Evolutionary conservation across 2,888 invertebrate species (phyloP), one percentile per base, ranked within the genome.

Genomic region (Mystacides longicornis): DNA sequence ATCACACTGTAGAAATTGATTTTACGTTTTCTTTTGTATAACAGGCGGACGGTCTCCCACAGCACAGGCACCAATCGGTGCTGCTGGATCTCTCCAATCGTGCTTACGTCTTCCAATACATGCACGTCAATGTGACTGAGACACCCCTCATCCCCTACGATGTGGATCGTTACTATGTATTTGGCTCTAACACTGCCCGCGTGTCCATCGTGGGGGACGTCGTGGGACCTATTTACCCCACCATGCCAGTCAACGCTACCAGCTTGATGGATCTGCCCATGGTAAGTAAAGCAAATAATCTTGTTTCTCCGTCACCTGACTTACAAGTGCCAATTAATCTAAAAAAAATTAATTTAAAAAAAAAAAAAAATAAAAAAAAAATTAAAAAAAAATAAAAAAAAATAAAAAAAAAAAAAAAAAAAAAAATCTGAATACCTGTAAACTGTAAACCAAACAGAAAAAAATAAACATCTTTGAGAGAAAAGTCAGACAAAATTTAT

Each of bases 61-160:
- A 96, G 66, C 82, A 89, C 71, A 83, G 93, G 0, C 96, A 98
- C 76, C 93, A 96, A 63, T 90, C 96, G 0, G 83, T 93, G 48
- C 78, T 97, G 1, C 75, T 97, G 9, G 96, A 97, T 78, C 79
- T 98, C 56, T 94, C 93, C 61, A 94, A 89, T 72, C 83, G 92
- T 33, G 93, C 93, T 1, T 90, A 90, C 71, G 86, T 91, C 51
- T 87, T 95, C 74, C 94, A 95, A 65, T 94, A 95, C 70, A 87
- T 97, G 85, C 93, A 96, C 72, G 91, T 96, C 1, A 93, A 94
- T 71, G 86, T 97, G 4, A 94, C 95, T 0, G 95, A 97, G 71
- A 88, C 89, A 1, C 93, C 97, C 2, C 80, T 93, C 56, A 92
- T 95, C 62, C 93, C 95, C 0, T 94, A 95, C 70, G 89, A 93